Evolutionary conservation across 1,140 invertebrate species (phyloP).

Genomic region (Acromyrmex charruanus): DNA sequence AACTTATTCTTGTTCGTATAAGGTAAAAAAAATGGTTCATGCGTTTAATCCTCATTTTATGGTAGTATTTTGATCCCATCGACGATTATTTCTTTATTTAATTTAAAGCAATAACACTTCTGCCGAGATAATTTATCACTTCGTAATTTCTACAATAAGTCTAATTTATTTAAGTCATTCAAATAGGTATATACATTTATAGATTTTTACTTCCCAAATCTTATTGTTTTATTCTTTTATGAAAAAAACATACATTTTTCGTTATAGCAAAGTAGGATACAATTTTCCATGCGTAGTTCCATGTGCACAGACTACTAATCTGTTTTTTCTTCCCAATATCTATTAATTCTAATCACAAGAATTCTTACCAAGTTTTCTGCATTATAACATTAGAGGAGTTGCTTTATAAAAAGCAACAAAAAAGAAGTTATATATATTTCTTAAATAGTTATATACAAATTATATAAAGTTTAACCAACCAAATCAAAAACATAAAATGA

Average conservation of each 20-base stretch:
- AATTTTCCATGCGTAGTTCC: neutral
- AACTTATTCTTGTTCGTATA: neutral
- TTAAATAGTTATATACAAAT: neutral
- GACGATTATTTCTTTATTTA: neutral
- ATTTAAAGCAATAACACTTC: neutral
- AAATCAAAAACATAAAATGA: neutral
- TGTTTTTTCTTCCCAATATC: neutral
- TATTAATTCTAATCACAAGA: neutral
- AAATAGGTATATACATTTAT: conserved; percentile 3
- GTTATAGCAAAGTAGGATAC: conserved; percentile 1
- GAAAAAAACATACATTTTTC: conserved; percentile 1
- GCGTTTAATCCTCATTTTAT: neutral
- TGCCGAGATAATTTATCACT: neutral
- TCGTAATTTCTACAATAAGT: neutral
- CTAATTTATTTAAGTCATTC: conserved; percentile 7
- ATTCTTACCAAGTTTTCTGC: neutral
- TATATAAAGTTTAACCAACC: neutral
- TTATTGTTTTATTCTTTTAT: neutral
- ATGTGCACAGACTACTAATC: neutral
- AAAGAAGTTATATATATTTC: neutral
- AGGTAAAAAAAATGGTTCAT: neutral
- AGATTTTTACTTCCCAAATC: conserved; percentile 1
- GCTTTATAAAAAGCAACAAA: neutral
- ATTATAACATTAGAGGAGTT: neutral
- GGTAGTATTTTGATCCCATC: neutral